Conservation (phyloP, 2,888 invertebrate species). For the Torymus texanus region DNA sequence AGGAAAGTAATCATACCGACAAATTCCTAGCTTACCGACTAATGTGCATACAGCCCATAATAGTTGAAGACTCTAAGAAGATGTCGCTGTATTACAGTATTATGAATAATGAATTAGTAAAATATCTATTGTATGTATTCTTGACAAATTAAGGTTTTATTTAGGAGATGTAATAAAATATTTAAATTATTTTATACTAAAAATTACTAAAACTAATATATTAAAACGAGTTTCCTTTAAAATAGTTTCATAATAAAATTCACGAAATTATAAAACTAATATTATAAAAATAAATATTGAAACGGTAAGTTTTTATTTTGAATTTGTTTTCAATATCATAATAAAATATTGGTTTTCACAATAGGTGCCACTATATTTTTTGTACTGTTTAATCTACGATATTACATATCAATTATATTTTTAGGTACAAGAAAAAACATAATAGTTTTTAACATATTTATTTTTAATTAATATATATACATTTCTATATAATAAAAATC, state of each 20-base stretch:
- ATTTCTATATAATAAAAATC: neutral
- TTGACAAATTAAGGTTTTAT: neutral
- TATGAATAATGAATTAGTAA: neutral
- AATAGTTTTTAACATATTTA: neutral
- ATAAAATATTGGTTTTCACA: no score
- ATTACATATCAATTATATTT: no score
- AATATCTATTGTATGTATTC: neutral
- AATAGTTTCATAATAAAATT: no score
- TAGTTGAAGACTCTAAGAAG: neutral
- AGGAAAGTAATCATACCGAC: neutral
- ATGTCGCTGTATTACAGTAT: neutral
- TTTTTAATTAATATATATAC: neutral
- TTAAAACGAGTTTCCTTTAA: no score
- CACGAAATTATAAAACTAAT: no score
- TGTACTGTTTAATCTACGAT: no score
- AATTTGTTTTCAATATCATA: no score
- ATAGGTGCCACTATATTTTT: no score
- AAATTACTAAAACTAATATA: neutral
- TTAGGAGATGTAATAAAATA: neutral
- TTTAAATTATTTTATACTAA: constrained; percentile 8
- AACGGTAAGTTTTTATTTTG: no score
- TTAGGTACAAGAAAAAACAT: no score
- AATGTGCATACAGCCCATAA: neutral
- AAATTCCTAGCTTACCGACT: constrained; percentile 30
- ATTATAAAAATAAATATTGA: no score